Evolutionary conservation across 1,140 invertebrate genomes (phyloP).

Genomic region (Neocloeon triangulifer): DNA sequence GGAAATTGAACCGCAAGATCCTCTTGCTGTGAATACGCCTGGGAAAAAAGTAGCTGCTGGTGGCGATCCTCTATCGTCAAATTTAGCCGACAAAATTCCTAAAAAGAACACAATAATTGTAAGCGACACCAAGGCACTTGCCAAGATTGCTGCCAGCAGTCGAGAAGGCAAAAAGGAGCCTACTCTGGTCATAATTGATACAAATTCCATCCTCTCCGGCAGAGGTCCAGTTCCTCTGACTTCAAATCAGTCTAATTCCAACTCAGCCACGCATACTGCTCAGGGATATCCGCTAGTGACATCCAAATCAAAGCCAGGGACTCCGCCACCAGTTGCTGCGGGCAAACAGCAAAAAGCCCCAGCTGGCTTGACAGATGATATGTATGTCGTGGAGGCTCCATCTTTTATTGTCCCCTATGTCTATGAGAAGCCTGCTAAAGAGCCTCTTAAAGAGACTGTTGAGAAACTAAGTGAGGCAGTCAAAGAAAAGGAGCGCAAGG

Average conservation of each 20-base stretch:
- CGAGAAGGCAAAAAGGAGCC: constrained; percentile 44
- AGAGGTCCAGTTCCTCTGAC: constrained; percentile 32
- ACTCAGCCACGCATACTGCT: constrained; percentile 19
- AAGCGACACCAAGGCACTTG: constrained; percentile 45
- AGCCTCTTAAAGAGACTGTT: constrained; percentile 52
- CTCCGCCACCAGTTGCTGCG: constrained; percentile 1
- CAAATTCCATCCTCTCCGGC: constrained; percentile 42
- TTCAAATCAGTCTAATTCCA: constrained; percentile 14
- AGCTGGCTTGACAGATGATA: constrained; percentile 63
- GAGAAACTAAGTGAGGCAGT: constrained; percentile 37
- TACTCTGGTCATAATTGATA: constrained; percentile 54
- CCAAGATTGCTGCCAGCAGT: constrained; percentile 37
- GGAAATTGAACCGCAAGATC: constrained; percentile 12
- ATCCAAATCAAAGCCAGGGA: background rate
- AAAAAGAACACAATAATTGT: constrained; percentile 38
- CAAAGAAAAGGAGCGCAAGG: constrained; percentile 19
- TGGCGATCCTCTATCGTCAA: constrained; percentile 19
- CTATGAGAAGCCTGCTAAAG: constrained; percentile 67
- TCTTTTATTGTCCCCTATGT: constrained; percentile 82
- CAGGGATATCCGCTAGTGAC: constrained; percentile 3
- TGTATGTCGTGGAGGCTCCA: constrained; percentile 75
- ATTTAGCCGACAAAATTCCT: constrained; percentile 19
- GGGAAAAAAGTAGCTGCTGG: constrained; percentile 15
- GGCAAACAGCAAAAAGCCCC: constrained; percentile 25
- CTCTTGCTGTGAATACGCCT: constrained; percentile 28